phyloP scores from a whole-genome alignment of 2,113 vertebrate species.

The Dunckerocampus dactyliophorus region DNA sequence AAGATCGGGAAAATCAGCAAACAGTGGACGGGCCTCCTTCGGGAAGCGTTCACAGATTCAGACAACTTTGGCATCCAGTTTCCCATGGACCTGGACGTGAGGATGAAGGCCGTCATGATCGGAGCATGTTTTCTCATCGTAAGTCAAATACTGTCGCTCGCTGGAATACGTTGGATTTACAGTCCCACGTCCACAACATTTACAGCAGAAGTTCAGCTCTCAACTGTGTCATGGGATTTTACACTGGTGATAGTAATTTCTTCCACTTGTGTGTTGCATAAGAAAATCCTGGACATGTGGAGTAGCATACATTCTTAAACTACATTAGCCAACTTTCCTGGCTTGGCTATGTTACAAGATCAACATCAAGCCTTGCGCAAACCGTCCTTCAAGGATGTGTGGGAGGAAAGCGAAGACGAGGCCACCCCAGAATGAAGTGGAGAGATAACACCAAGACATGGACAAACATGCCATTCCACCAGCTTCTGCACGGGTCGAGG shows the following conservation, averaged over 20 bases:
- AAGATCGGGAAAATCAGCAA: constrained; percentile 88
- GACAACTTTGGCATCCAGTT: constrained; percentile 94
- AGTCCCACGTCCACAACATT: neutral
- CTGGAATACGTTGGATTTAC: neutral
- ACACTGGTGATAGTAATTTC: no score
- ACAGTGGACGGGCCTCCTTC: constrained; percentile 85
- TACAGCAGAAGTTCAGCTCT: neutral
- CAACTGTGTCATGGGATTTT: neutral
- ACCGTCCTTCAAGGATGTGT: no score
- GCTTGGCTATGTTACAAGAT: no score
- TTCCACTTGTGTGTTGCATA: neutral
- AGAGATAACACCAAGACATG: no score
- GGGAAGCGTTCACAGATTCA: constrained; percentile 80
- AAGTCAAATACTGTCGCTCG: constrained; percentile 65
- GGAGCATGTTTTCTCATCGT: constrained; percentile 93
- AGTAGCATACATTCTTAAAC: no score
- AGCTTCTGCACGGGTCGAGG: no score
- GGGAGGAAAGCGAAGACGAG: no score
- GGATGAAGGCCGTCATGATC: constrained; percentile 90
- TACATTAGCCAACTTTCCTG: no score
- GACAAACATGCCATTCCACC: no score
- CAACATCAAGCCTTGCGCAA: no score
- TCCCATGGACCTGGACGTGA: constrained; percentile 88
- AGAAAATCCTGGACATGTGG: neutral
- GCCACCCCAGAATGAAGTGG: no score